These are phyloP conservation scores for Drosophila rufa DNA, from an alignment of 1,140 invertebrate species.

Conservation along the genomic window DNA sequence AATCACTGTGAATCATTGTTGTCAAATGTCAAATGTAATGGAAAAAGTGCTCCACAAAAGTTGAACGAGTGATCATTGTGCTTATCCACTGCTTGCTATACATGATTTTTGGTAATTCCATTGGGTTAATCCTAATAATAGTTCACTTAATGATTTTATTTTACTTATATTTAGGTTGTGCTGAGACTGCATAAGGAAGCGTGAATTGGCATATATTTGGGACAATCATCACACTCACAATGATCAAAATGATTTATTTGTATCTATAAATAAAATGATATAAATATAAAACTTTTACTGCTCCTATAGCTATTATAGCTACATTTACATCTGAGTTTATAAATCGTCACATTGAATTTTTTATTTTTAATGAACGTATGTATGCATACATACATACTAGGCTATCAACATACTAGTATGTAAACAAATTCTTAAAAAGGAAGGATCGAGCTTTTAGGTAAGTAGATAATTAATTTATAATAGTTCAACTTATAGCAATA, in stretches of 20 bases:
- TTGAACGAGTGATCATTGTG: slow-evolving; percentile 22
- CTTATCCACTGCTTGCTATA: slow-evolving; percentile 25
- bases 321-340: not conserved
- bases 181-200: slow-evolving; percentile 2
- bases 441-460: no score
- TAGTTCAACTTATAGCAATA: no score
- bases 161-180: not conserved
- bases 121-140: slow-evolving; percentile 1
- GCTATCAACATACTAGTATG: not conserved
- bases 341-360: no score
- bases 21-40: slow-evolving; percentile 53
- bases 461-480: no score
- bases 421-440: no score
- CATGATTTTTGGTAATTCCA: slow-evolving; percentile 27
- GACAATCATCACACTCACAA: slow-evolving; percentile 3
- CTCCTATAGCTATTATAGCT: not conserved
- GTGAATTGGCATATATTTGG: slow-evolving; percentile 11
- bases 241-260: not conserved
- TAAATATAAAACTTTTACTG: not conserved
- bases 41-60: slow-evolving; percentile 36
- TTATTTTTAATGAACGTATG: no score
- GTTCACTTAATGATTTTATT: slow-evolving; percentile 10
- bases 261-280: slow-evolving; percentile 5
- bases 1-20: slow-evolving; percentile 56
- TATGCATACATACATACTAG: no score